Conservation (phyloP, 2,797 vertebrate genomes). For the Channallabes apus region DNA sequence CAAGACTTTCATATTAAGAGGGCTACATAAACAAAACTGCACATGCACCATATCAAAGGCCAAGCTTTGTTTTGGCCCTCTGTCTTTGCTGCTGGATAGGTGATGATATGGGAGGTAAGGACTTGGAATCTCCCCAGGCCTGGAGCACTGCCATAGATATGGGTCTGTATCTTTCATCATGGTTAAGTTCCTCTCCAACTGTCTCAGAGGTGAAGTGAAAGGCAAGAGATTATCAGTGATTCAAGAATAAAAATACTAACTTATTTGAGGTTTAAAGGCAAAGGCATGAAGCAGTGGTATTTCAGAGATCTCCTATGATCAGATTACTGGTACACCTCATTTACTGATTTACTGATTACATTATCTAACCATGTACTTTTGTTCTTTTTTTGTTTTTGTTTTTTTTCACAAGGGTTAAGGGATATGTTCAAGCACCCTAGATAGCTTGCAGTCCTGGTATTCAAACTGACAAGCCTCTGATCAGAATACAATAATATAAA, state of each 20-base stretch:
- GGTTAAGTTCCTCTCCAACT: slow-evolving; percentile 16
- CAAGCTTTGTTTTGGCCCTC: slow-evolving; percentile 46
- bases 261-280: background rate
- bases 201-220: slow-evolving; percentile 6
- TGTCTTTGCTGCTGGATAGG: slow-evolving; percentile 30
- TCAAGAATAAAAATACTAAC: slow-evolving; percentile 16
- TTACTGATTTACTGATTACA: background rate
- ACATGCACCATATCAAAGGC: slow-evolving; percentile 28
- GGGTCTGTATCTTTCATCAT: slow-evolving; percentile 26
- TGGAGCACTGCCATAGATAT: slow-evolving; percentile 36
- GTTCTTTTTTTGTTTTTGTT: background rate
- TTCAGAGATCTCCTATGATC: background rate
- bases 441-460: background rate
- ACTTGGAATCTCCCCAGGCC: slow-evolving; percentile 23
- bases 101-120: slow-evolving; percentile 45
- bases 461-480: background rate
- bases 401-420: background rate
- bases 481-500: background rate
- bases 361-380: background rate
- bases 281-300: slow-evolving; percentile 6
- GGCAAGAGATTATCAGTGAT: background rate
- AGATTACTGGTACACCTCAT: background rate
- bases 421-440: background rate
- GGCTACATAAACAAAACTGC: slow-evolving; percentile 50
- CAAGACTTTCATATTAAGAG: slow-evolving; percentile 38